Evolutionary conservation across 2,888 invertebrate species (phyloP), one percentile per base, ranked within the genome.

Genomic region (Drosophila subquinaria): DNA sequence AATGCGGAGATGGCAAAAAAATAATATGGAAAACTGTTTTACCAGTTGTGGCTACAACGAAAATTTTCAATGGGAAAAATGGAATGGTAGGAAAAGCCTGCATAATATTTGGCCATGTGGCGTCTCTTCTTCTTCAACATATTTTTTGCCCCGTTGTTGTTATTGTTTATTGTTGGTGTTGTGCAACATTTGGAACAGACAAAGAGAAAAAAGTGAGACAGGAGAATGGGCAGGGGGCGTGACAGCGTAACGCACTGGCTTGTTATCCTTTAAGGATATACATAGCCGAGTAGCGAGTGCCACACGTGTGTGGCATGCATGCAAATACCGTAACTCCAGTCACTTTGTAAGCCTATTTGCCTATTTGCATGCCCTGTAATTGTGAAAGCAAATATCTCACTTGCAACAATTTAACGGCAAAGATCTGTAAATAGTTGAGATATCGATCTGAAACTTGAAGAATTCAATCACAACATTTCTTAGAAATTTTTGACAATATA

Each of bases 101-200:
- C 70, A 88, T 80, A 82, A 88, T 72, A 79, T 82, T 79, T 67
- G 53, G 38, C 61, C 79, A 73, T 73, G 43, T 47, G 38, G 63
- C 73, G 60, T 8, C 27, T 23, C 30, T 52, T 42, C n/a, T 52
- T 48, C 43, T 27, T 53, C 52, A 13, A 3, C 20, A 20, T 48
- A 30, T 48, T 53, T 33, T 17, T 52, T 47, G 10, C 30, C 53
- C 23, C 27, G 33, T 60, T 33, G 35, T 52, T 48, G 48, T 30
- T 73, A 38, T 59, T 62, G 48, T 38, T 43, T 52, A 20, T 52
- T 72, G 52, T 23, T 23, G 48, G 9, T 63, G 56, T 52, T 69
- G 35, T 56, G 47, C 47, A 48, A 48, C 45, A 55, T 45, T 52
- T 15, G 63, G 30, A 27, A 33, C 45, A n/a, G 43, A 36, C n/a